A percentile compares a stretch with the other conserved stretches of the same genome.
Evolutionary conservation across 30 jellyfish, hydroid and myxozoan species (phyloP).

Genomic region (Nemopilema nomurai): DNA sequence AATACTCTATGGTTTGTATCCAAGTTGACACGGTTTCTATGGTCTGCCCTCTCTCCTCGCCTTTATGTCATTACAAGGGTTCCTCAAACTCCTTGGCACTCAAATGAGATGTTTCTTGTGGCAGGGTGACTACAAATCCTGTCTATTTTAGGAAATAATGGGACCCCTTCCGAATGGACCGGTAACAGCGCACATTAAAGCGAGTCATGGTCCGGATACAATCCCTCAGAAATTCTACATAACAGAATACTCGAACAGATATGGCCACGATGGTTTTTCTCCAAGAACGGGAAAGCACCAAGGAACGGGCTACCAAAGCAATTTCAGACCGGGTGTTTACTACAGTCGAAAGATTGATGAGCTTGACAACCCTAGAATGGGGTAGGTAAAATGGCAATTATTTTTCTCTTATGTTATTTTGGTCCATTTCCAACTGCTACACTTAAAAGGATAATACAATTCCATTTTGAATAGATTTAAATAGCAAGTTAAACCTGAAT

Average conservation of each 20-base stretch:
- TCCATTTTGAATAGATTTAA: neutral
- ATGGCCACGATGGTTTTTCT: slow-evolving; percentile 57
- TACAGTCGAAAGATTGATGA: slow-evolving; percentile 76
- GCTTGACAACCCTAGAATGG: slow-evolving; percentile 70
- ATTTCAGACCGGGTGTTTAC: slow-evolving; percentile 76
- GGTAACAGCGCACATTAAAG: slow-evolving; percentile 54
- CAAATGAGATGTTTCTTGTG: too few relatives aligned
- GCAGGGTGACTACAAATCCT: too few relatives aligned
- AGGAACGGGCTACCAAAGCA: slow-evolving; percentile 86
- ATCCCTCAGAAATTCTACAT: slow-evolving; percentile 52
- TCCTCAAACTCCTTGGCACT: too few relatives aligned
- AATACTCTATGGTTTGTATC: too few relatives aligned
- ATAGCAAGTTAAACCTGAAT: neutral
- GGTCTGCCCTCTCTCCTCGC: too few relatives aligned
- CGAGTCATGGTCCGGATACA: slow-evolving; percentile 71
- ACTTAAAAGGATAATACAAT: neutral
- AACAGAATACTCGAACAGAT: slow-evolving; percentile 67
- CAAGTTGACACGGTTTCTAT: too few relatives aligned
- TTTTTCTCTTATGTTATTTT: neutral
- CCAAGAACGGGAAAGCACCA: slow-evolving; percentile 70
- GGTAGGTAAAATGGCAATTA: slow-evolving; percentile 28
- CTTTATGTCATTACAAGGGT: too few relatives aligned
- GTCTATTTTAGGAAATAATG: neutral
- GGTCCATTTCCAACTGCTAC: neutral
- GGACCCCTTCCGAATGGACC: slow-evolving; percentile 81